Conservation (phyloP, 2,888 invertebrate species). For the Tuta absoluta region DNA sequence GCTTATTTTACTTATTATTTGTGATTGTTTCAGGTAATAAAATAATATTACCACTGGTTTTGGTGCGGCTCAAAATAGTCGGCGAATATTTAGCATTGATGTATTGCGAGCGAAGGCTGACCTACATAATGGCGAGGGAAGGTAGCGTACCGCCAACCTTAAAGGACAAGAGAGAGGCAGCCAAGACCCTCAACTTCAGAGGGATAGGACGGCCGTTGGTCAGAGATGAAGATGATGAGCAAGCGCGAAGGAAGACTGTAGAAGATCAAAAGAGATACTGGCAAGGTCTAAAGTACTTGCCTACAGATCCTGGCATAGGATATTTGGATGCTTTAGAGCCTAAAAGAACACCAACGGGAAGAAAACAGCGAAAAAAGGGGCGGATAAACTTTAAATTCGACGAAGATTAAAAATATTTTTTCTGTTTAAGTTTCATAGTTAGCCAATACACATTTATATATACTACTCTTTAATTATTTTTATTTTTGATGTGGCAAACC, state of each 20-base stretch:
- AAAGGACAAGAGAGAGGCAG: conserved; percentile 47
- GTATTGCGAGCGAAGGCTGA: conserved; percentile 51
- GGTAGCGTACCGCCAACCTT: conserved; percentile 48
- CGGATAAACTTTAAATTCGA: not conserved
- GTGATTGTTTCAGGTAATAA: conserved; percentile 6
- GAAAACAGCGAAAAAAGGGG: not conserved
- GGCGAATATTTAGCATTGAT: conserved; percentile 59
- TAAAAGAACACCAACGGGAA: not conserved
- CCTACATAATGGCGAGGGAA: conserved; percentile 52
- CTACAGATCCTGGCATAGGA: not conserved
- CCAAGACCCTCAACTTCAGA: conserved; percentile 46
- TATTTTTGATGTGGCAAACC: too few relatives aligned
- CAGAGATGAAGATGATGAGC: conserved; percentile 39
- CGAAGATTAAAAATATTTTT: not conserved
- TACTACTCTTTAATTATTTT: too few relatives aligned
- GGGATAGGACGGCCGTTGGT: conserved; percentile 50
- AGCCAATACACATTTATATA: too few relatives aligned
- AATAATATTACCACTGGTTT: not conserved
- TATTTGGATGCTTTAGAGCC: not conserved
- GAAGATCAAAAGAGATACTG: not conserved
- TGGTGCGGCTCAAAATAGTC: conserved; percentile 52
- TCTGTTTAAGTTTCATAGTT: too few relatives aligned
- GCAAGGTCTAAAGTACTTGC: not conserved
- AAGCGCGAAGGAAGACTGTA: not conserved
- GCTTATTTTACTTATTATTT: not conserved